These are phyloP conservation scores for Dasypogon diadema DNA, from an alignment of 2,888 invertebrate species.

Conservation along the genomic window DNA sequence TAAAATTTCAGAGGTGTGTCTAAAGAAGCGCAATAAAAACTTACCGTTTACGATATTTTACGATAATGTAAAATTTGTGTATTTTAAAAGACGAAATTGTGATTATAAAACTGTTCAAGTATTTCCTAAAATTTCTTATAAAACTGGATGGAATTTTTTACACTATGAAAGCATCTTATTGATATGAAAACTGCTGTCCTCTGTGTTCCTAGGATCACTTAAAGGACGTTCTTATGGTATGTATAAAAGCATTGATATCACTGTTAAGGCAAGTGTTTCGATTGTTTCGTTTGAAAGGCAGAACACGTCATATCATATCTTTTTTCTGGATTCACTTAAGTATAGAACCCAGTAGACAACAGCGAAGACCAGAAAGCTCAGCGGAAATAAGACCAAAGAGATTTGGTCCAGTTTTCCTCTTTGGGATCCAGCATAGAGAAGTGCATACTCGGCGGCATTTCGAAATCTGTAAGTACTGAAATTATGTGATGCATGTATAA, in stretches of 20 bases:
- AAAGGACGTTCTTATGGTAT: not conserved
- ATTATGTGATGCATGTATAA: conserved; percentile 14
- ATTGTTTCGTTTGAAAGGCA: not conserved
- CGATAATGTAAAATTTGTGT: conserved; percentile 14
- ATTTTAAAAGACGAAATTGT: conserved; percentile 11
- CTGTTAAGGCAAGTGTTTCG: not conserved
- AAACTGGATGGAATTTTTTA: conserved; percentile 24
- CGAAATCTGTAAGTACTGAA: conserved; percentile 63
- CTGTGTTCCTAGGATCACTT: too few species aligned
- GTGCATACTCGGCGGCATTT: conserved; percentile 70
- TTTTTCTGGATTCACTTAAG: conserved; percentile 70
- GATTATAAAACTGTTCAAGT: conserved; percentile 1
- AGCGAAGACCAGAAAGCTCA: conserved; percentile 73
- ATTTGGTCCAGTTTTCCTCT: conserved; percentile 73
- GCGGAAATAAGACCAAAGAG: conserved; percentile 73
- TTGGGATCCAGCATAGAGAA: conserved; percentile 75
- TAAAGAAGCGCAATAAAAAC: not conserved
- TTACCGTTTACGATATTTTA: not conserved
- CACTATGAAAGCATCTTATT: conserved; percentile 9
- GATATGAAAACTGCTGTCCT: not conserved
- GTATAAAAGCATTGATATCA: not conserved
- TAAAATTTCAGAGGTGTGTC: too few species aligned
- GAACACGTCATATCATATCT: conserved; percentile 58
- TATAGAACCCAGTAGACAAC: conserved; percentile 75
- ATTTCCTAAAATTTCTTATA: not conserved